These are phyloP conservation scores for Pollenia labialis DNA, from an alignment of 2,888 invertebrate genomes.

Conservation along the genomic window DNA sequence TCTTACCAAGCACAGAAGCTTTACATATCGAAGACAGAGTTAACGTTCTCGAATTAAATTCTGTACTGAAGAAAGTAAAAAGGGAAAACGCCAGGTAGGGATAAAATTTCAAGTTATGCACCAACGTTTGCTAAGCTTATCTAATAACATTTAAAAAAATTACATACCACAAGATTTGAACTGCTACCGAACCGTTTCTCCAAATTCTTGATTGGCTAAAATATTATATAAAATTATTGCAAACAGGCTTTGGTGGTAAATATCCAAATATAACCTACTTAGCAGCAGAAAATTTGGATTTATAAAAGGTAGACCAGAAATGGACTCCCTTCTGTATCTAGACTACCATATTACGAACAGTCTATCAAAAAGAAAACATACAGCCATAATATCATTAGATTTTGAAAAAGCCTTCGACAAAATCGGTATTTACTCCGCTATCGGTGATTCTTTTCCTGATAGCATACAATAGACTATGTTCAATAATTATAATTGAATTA, in stretches of 20 bases:
- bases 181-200: slow-evolving; percentile 56
- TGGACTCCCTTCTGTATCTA: no score
- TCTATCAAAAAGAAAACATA: slow-evolving; percentile 35
- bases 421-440: slow-evolving; percentile 54
- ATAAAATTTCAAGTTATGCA: neutral
- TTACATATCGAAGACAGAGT: no score
- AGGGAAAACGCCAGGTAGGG: no score
- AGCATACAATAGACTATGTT: slow-evolving; percentile 54
- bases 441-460: slow-evolving; percentile 66
- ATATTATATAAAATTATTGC: no score
- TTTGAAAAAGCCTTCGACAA: slow-evolving; percentile 54
- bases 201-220: slow-evolving; percentile 53
- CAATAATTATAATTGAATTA: slow-evolving; percentile 30
- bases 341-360: no score
- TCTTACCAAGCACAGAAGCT: no score
- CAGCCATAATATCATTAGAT: slow-evolving; percentile 42
- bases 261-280: no score
- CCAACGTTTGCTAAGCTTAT: neutral
- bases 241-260: no score
- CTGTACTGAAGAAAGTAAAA: no score
- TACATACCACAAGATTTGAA: neutral
- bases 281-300: no score
- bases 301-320: no score
- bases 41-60: no score
- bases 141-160: neutral